A percentile compares a stretch with the other conserved stretches of the same genome.
Conservation (phyloP, 2,113 vertebrate species). For the Illadopsis cleaveri region DNA sequence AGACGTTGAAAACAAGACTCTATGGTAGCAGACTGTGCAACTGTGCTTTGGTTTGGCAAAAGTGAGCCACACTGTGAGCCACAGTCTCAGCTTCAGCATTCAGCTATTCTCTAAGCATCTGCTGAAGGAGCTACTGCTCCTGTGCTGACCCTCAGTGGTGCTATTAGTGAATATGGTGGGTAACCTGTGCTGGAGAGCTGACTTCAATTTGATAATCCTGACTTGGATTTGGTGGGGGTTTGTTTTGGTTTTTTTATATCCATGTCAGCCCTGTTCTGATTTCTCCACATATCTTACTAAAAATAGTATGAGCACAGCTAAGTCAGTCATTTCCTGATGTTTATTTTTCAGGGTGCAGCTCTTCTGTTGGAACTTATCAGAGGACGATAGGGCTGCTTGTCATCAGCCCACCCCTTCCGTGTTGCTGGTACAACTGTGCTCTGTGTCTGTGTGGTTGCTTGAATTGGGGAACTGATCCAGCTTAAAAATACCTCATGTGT, state of each 20-base stretch:
- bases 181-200: background rate
- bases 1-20: background rate
- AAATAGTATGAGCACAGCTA: background rate
- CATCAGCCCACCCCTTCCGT: background rate
- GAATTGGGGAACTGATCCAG: constrained; percentile 2
- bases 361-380: background rate
- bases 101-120: background rate
- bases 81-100: background rate
- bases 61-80: background rate
- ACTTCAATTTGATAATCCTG: background rate
- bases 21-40: background rate
- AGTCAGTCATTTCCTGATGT: background rate
- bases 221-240: background rate
- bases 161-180: background rate
- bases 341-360: background rate
- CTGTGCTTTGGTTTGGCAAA: background rate
- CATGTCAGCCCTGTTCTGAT: background rate
- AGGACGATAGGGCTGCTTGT: background rate
- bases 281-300: background rate
- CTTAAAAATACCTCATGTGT: background rate
- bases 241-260: background rate
- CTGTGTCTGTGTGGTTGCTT: background rate
- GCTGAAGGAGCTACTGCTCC: background rate
- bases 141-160: background rate
- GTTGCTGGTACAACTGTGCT: background rate